phyloP scores from a whole-genome alignment of 2,113 vertebrate species.

The Aspiorhynchus laticeps region DNA sequence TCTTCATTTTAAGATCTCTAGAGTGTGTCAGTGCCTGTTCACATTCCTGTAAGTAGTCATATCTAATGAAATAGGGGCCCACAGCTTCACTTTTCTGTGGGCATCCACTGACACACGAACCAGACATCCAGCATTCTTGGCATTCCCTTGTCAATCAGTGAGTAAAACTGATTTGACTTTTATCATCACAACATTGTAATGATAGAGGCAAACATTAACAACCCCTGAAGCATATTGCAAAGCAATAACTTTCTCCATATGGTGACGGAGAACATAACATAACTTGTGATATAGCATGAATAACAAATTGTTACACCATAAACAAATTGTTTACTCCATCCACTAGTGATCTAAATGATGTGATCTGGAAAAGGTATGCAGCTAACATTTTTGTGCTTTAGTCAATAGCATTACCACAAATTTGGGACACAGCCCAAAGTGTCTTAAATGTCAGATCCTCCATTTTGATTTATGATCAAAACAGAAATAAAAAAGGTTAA shows the following conservation, averaged over 20 bases:
- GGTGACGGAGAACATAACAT: not conserved
- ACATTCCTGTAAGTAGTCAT: slow-evolving; percentile 71
- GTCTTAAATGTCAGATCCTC: not conserved
- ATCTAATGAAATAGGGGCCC: slow-evolving; percentile 77
- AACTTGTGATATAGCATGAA: not conserved
- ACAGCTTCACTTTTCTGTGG: slow-evolving; percentile 55
- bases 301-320: not conserved
- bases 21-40: slow-evolving; percentile 59
- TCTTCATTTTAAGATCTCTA: not conserved
- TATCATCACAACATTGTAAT: slow-evolving; percentile 59
- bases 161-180: slow-evolving; percentile 67
- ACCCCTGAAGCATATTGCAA: not conserved
- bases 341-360: slow-evolving; percentile 18
- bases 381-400: not conserved
- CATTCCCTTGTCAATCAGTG: slow-evolving; percentile 75
- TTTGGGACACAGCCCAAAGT: not conserved
- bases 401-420: slow-evolving; percentile 28
- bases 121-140: slow-evolving; percentile 74
- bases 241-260: not conserved
- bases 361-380: slow-evolving; percentile 3
- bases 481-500: not conserved
- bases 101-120: slow-evolving; percentile 67
- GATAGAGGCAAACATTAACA: slow-evolving; percentile 40
- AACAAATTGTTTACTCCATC: not conserved
- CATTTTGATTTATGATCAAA: not conserved